phyloP scores from a whole-genome alignment of 2,797 vertebrate genomes.

The Eidolon dupreanum region DNA sequence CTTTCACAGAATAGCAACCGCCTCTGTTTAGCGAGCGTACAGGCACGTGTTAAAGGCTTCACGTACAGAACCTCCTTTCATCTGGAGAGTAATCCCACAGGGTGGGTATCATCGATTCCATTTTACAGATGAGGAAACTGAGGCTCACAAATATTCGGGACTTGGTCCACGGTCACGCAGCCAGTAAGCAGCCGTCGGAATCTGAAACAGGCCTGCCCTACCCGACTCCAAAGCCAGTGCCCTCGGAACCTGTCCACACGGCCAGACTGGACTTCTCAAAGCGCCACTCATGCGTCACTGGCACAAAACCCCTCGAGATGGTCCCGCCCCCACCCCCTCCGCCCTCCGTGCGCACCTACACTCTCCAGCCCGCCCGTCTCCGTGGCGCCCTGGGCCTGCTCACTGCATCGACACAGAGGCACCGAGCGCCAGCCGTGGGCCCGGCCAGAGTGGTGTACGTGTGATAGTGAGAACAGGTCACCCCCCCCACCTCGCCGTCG shows the following conservation, averaged over 20 bases:
- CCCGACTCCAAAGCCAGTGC: no score
- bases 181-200: not conserved
- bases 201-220: not conserved
- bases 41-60: not conserved
- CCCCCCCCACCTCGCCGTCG: accelerated
- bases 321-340: not conserved
- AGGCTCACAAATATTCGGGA: not conserved
- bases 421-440: accelerated
- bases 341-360: accelerated
- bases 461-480: not conserved
- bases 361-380: not conserved
- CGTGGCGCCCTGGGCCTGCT: not conserved
- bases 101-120: not conserved
- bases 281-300: not conserved
- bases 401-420: not conserved
- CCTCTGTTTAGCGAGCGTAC: not conserved
- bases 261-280: not conserved
- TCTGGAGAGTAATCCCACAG: not conserved
- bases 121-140: not conserved
- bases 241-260: not conserved
- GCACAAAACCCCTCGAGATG: not conserved
- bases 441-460: not conserved
- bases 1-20: not conserved
- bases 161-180: not conserved
- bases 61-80: not conserved